Evolutionary conservation across 2,113 vertebrate species (phyloP), one percentile per base, ranked within the genome.

Genomic region (Corvus hawaiiensis): DNA sequence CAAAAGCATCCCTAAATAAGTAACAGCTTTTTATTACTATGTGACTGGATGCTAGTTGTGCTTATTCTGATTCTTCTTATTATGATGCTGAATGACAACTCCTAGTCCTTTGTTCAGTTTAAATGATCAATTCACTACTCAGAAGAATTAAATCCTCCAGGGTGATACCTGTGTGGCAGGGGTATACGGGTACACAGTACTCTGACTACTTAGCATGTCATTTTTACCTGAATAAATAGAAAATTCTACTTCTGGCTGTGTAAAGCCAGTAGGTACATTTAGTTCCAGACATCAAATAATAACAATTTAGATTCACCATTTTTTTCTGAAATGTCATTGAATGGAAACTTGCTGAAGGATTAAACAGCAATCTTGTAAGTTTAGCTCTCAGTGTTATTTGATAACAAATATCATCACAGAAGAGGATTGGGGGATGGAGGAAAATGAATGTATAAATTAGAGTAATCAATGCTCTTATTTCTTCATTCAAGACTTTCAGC

Each of bases 21-120:
- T 24, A 69, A 58, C 12, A 62, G 18, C 9, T 74, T 86, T 86
- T 22, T 8, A 55, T 79, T 83, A 44, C 33, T 73, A 8, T 3
- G 1, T 48, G 28, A 80, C 28, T 26, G n/a, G 41, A 28, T 9
- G 5, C 3, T 49, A 41, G 17, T 46, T n/a, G 32, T 69, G 58
- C 39, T 63, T 52, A 62, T 11, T 89, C 54, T 77, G n/a, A 58
- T 54, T 77, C 18, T 77, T 84, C 23, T 27, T 33, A 5, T 79
- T 19, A 32, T 58, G 32, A 69, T 7, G 5, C 16, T 71, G 4
- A 54, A 41, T 0, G 0, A 55, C 32, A 87, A 43, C 3, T 71
- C 7, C 6, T 16, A 27, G 15, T 46, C 19, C n/a, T 64, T 73
- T 64, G 4, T 52, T 61, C 43, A n/a, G 12, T 84, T 76, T 41